Percentiles rank a stretch among this genome's conserved stretches.
phyloP scores from a whole-genome alignment of 2,888 invertebrate species.

The Spialia ferax region DNA sequence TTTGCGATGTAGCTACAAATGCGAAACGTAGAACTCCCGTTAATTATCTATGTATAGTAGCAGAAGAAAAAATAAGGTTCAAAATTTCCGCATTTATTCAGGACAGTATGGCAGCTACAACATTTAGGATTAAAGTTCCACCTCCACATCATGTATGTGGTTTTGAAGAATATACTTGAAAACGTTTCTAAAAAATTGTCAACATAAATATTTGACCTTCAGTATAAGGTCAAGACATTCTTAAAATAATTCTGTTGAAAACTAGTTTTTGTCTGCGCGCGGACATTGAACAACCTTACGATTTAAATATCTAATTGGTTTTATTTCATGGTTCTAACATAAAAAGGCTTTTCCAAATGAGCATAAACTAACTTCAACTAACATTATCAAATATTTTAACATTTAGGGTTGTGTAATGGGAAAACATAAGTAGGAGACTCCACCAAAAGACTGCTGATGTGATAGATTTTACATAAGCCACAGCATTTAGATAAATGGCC shows the following conservation, averaged over 20 bases:
- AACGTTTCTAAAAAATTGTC: neutral
- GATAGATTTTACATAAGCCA: neutral
- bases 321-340: neutral
- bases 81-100: too few relatives aligned
- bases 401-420: too few relatives aligned
- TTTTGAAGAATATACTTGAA: neutral
- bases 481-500: neutral
- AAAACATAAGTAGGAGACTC: neutral
- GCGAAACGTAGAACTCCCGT: neutral
- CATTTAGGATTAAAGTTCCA: too few relatives aligned
- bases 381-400: too few relatives aligned
- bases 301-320: conserved; percentile 11
- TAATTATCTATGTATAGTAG: neutral
- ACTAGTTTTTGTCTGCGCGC: conserved; percentile 16
- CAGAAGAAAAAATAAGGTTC: neutral
- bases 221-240: conserved; percentile 24
- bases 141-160: too few relatives aligned
- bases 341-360: too few relatives aligned
- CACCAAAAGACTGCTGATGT: neutral
- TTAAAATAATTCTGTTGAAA: conserved; percentile 27
- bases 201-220: conserved; percentile 16
- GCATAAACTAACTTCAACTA: too few relatives aligned
- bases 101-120: too few relatives aligned
- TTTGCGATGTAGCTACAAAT: neutral
- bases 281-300: conserved; percentile 8